Percentiles rank a stretch among this genome's conserved stretches.
phyloP scores from a whole-genome alignment of 2,113 vertebrate species.

The Myanophis thanlyinensis region DNA sequence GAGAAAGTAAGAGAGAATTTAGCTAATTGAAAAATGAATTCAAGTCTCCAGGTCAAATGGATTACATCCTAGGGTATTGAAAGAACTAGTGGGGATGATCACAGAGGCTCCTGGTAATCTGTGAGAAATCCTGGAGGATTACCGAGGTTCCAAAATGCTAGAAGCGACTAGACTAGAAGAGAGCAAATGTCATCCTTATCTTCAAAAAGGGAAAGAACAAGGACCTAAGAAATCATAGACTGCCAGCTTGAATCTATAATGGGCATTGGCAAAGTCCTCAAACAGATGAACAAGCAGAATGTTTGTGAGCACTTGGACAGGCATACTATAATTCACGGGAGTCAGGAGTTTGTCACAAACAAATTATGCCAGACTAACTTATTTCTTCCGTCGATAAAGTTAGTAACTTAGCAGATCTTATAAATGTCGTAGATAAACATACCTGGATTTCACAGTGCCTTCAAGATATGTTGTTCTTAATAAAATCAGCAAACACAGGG shows the following conservation, averaged over 20 bases:
- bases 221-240: neutral
- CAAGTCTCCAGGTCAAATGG: neutral
- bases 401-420: neutral
- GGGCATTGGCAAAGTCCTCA: neutral
- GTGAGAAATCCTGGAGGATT: neutral
- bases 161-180: neutral
- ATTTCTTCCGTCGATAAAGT: neutral
- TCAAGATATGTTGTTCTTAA: neutral
- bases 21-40: neutral
- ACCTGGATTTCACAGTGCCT: neutral
- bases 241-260: neutral
- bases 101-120: neutral
- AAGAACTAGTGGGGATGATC: neutral
- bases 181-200: neutral
- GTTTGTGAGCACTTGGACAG: neutral
- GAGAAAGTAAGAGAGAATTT: neutral
- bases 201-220: neutral
- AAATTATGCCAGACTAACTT: neutral
- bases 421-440: neutral
- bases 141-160: neutral
- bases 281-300: neutral
- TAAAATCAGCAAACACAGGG: neutral
- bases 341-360: neutral
- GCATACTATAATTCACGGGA: neutral
- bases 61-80: neutral